phyloP scores from a whole-genome alignment of 2,113 vertebrate genomes.

The Siphamia tubifer region DNA sequence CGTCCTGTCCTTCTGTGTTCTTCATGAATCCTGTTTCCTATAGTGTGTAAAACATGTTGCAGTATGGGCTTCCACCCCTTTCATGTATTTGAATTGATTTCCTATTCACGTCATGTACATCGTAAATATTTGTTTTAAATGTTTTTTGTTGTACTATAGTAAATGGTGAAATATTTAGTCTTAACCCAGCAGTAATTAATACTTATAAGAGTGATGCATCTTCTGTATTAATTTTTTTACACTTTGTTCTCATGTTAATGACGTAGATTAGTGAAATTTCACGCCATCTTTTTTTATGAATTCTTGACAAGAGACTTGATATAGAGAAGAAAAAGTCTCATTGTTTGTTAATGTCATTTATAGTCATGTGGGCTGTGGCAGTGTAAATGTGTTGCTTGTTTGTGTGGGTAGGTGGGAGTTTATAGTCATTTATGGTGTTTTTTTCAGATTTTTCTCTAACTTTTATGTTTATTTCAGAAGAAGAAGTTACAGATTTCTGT shows the following conservation, averaged over 20 bases:
- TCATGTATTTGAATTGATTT: too few species aligned
- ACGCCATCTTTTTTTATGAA: background rate
- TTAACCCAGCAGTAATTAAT: too few species aligned
- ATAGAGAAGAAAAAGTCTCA: background rate
- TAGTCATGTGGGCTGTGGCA: conserved; percentile 43
- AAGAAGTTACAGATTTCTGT: background rate
- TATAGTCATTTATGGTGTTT: background rate
- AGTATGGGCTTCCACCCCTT: background rate
- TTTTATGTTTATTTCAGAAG: background rate
- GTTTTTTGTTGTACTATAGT: too few species aligned
- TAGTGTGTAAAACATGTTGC: background rate
- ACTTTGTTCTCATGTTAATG: too few species aligned
- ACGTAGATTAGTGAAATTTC: background rate
- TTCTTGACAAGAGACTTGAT: background rate
- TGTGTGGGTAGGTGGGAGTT: conserved; percentile 29
- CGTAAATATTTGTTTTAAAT: too few species aligned
- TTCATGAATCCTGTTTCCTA: background rate
- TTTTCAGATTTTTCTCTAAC: background rate
- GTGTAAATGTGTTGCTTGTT: conserved; percentile 36
- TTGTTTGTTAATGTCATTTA: conserved; percentile 35
- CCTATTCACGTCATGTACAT: too few species aligned
- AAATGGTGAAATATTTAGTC: too few species aligned
- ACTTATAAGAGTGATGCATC: too few species aligned
- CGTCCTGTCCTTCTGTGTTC: background rate
- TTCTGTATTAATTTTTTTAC: too few species aligned